A percentile compares a stretch with the other conserved stretches of the same genome.
Evolutionary conservation across 2,113 vertebrate genomes (phyloP).

Genomic region (Cyanocitta stelleri): DNA sequence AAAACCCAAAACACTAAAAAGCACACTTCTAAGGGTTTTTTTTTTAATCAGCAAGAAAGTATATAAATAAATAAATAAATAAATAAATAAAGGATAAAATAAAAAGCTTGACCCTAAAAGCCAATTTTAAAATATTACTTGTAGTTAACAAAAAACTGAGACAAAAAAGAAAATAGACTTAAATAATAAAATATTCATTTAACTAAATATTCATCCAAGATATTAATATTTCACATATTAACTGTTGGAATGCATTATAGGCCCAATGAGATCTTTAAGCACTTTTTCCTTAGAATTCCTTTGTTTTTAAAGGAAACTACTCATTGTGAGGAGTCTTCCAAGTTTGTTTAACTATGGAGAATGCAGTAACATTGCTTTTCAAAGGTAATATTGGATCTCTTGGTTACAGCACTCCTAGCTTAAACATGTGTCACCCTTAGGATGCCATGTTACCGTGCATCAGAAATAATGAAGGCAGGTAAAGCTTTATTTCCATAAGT

Average conservation of each 20-base stretch:
- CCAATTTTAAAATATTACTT: neutral
- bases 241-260: neutral
- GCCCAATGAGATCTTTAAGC: neutral
- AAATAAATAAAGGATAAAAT: neutral
- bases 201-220: neutral
- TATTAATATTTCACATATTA: neutral
- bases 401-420: neutral
- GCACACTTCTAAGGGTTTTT: neutral
- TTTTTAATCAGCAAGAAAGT: neutral
- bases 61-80: neutral
- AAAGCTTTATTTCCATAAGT: slow-evolving; percentile 36
- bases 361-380: slow-evolving; percentile 36
- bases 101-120: neutral
- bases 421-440: neutral
- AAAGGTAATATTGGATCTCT: slow-evolving; percentile 51
- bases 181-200: neutral
- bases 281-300: neutral
- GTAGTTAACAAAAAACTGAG: neutral
- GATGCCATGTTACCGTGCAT: slow-evolving; percentile 59
- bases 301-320: neutral
- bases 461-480: slow-evolving; percentile 11
- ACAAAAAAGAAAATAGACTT: neutral
- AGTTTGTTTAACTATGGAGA: neutral
- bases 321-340: neutral
- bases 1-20: neutral